Base-by-base conservation (phyloP, 2,888 invertebrate genomes). In the Tuta absoluta region DNA sequence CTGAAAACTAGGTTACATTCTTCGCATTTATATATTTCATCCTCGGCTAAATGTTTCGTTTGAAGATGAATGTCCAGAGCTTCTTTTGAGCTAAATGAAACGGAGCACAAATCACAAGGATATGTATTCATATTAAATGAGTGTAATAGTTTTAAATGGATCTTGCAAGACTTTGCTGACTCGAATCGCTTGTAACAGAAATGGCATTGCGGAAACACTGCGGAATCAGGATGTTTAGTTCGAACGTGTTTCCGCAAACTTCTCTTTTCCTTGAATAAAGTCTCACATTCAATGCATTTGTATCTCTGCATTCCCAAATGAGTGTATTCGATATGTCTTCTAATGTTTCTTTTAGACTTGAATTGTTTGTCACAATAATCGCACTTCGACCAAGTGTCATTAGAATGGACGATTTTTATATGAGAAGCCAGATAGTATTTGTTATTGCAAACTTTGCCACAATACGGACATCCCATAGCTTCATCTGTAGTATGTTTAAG, bases 161-260 rank as follows among this genome's bases (percentile, higher is more conserved):
- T 86, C 45, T 88, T 89, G 48, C 89, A 89, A 0, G 90, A 87
- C 65, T 89, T 89, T 0, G 89, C 90, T 0, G 89, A 89, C 65
- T 90, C 90, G 41, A 90, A 90, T 1, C 87, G 71, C 62, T 87
- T 87, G 0, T 81, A 69, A 63, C 89, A 90, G 0, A 89, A 82
- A 57, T 89, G 88, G 53, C 89, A 90, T 61, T 88, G 86, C 0
- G 90, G 88, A 17, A 90, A 90, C 0, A 74, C 65, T 0, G 78
- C 68, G 0, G 90, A 89, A 45, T 89, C 74, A 0, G 88, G 82
- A 66, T 90, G 89, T 63, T 89, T 89, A 0, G 82, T 79, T 0
- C 89, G 73, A 0, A 90, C 85, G 62, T 90, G 89, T 33, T 89
- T 90, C 0, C 90, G 68, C 0, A 90, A 67, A 57, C 86, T 89